Percentiles rank a stretch among this genome's conserved stretches.
Conservation (phyloP, 1,140 invertebrate genomes). For the Zelostemma sp. region DNA sequence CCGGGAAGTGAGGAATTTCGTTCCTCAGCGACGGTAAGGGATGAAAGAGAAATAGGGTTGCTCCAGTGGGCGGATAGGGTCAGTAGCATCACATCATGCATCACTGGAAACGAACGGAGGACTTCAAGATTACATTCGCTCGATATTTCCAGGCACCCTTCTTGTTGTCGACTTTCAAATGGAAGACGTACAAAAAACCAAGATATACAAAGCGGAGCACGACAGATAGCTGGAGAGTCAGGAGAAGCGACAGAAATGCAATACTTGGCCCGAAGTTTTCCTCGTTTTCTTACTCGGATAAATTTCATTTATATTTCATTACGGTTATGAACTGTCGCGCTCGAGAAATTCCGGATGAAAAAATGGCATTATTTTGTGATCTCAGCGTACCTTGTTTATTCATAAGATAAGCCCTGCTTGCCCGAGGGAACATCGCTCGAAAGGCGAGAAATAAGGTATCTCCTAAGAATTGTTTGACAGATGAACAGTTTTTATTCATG, state of each 20-base stretch:
- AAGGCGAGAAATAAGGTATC: too few relatives aligned
- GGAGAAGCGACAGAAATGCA: conserved; percentile 20
- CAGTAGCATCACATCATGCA: conserved; percentile 54
- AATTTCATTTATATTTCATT: too few relatives aligned
- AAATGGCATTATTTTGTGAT: too few relatives aligned
- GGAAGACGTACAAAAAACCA: conserved; percentile 12
- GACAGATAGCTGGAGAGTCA: too few relatives aligned
- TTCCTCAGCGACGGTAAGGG: background rate
- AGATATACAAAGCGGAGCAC: conserved; percentile 5
- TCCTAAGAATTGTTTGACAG: too few relatives aligned
- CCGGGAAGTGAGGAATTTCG: too few relatives aligned
- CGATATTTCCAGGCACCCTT: conserved; percentile 38
- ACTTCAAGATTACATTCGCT: conserved; percentile 23
- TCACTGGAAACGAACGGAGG: conserved; percentile 46
- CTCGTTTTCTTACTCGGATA: conserved; percentile 1
- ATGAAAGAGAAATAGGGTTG: conserved; percentile 36
- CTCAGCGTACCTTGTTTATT: too few relatives aligned
- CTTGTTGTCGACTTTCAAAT: conserved; percentile 6
- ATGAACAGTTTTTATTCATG: too few relatives aligned
- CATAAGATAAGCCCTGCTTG: too few relatives aligned
- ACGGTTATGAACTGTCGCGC: too few relatives aligned
- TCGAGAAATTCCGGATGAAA: too few relatives aligned
- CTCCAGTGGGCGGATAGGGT: conserved; percentile 52
- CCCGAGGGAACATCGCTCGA: too few relatives aligned
- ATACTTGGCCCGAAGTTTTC: background rate